phyloP scores from a whole-genome alignment of 1,140 invertebrate species.

The Cyclargus thomasi region DNA sequence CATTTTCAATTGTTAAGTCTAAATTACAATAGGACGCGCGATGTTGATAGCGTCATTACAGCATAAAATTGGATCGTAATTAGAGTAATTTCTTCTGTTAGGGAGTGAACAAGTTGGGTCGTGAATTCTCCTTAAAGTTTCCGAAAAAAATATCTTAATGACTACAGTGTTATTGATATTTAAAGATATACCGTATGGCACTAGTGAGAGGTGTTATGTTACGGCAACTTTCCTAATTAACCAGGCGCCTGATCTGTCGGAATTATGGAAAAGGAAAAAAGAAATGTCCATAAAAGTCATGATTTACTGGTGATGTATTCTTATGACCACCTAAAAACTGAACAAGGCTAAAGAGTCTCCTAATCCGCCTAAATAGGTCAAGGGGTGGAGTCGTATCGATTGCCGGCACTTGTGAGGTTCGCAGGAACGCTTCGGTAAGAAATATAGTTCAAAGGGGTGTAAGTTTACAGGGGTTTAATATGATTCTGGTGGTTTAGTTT shows the following conservation, averaged over 20 bases:
- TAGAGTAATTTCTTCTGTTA: too few species aligned
- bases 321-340: conserved; percentile 28
- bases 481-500: conserved; percentile 19
- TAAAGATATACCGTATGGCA: too few species aligned
- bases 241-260: too few species aligned
- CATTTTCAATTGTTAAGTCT: conserved; percentile 17
- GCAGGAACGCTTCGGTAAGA: conserved; percentile 42
- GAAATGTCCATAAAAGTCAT: background rate
- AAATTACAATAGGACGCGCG: background rate
- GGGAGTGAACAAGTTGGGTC: too few species aligned
- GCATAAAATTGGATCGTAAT: background rate
- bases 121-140: too few species aligned
- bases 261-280: too few species aligned
- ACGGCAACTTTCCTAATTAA: too few species aligned
- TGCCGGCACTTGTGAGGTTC: conserved; percentile 53
- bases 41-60: background rate
- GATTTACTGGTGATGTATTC: background rate
- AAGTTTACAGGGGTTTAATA: conserved; percentile 28
- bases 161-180: too few species aligned
- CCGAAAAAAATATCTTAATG: too few species aligned
- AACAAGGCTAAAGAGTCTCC: conserved; percentile 37
- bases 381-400: conserved; percentile 64
- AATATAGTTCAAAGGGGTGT: conserved; percentile 31
- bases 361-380: conserved; percentile 68
- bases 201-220: too few species aligned